A percentile compares a stretch with the other conserved stretches of the same genome.
phyloP scores from a whole-genome alignment of 2,888 invertebrate genomes.

The Drosophila nigricruria region DNA sequence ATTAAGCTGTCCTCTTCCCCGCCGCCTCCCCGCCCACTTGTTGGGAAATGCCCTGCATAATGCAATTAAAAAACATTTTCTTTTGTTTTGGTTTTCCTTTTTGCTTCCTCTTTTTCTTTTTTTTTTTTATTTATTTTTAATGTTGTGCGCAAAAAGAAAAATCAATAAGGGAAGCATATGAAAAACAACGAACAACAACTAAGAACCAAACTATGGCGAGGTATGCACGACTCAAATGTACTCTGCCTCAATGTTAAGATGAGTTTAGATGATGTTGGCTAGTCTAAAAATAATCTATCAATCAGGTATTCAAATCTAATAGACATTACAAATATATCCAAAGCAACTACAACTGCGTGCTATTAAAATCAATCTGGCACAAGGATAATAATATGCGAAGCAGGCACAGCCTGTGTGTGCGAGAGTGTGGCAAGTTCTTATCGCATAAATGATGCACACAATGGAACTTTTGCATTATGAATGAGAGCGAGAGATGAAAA shows the following conservation, averaged over 20 bases:
- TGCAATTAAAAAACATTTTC: conserved; percentile 72
- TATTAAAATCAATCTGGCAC: conserved; percentile 72
- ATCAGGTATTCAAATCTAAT: neutral
- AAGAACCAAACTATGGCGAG: conserved; percentile 5
- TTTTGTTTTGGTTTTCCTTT: conserved; percentile 44
- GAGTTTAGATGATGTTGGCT: no score
- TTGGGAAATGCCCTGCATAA: conserved; percentile 63
- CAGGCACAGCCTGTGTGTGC: conserved; percentile 21
- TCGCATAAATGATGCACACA: conserved; percentile 44
- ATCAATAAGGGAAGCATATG: conserved; percentile 65
- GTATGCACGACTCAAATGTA: neutral
- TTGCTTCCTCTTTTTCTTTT: conserved; percentile 28
- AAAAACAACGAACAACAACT: conserved; percentile 37
- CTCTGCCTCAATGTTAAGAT: neutral
- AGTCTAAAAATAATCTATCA: neutral
- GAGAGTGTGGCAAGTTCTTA: conserved; percentile 18
- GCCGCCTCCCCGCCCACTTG: neutral
- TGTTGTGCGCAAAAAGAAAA: conserved; percentile 50
- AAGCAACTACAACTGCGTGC: neutral
- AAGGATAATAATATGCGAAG: conserved; percentile 60
- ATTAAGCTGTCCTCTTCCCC: conserved; percentile 46
- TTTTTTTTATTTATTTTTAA: conserved; percentile 4
- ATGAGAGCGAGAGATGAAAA: conserved; percentile 30
- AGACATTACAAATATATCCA: neutral
- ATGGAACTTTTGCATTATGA: conserved; percentile 52